Evolutionary conservation across 2,797 vertebrate species (phyloP).

Genomic region (Pseudomugil gertrudae): DNA sequence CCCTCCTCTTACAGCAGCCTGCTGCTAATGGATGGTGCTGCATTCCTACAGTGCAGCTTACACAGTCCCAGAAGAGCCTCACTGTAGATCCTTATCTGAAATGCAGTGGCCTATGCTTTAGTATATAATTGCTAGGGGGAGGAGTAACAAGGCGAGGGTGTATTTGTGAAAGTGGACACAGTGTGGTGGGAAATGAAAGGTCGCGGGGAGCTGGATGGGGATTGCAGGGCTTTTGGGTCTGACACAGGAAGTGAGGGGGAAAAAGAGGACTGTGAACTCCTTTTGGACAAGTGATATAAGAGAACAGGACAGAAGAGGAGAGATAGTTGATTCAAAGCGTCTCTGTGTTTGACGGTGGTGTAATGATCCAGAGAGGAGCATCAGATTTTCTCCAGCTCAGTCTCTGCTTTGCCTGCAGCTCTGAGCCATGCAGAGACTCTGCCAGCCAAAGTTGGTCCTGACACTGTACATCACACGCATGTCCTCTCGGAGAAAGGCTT

Average conservation of each 20-base stretch:
- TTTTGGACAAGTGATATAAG: constrained; percentile 45
- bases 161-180: constrained; percentile 36
- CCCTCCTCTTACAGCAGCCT: constrained; percentile 40
- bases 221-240: constrained; percentile 23
- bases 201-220: constrained; percentile 24
- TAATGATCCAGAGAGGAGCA: constrained; percentile 69
- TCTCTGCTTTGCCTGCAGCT: constrained; percentile 52
- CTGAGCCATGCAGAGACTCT: constrained; percentile 33
- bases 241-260: constrained; percentile 36
- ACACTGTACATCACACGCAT: constrained; percentile 52
- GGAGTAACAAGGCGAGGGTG: constrained; percentile 12
- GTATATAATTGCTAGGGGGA: constrained; percentile 53
- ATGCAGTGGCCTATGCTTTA: constrained; percentile 46
- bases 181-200: constrained; percentile 18
- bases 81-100: constrained; percentile 53
- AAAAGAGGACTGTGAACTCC: constrained; percentile 36
- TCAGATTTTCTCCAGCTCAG: constrained; percentile 55
- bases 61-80: constrained; percentile 36
- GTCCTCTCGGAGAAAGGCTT: constrained; percentile 36
- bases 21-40: constrained; percentile 45
- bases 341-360: constrained; percentile 59
- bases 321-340: constrained; percentile 61
- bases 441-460: constrained; percentile 39
- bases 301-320: constrained; percentile 33
- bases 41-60: constrained; percentile 65